phyloP scores from a whole-genome alignment of 2,113 vertebrate species.

The Mormoops blainvillei region DNA sequence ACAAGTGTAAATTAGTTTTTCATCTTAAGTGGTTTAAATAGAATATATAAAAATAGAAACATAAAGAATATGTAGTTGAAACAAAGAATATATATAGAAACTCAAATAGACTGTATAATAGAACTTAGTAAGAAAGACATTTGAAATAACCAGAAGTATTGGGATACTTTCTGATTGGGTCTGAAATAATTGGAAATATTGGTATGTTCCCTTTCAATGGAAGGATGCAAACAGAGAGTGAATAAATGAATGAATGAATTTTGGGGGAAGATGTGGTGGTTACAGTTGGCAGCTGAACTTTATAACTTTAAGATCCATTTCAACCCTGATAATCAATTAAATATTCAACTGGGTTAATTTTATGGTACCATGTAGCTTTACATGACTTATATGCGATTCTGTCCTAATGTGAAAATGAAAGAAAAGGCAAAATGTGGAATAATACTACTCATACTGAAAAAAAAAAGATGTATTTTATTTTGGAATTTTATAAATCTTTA shows the following conservation, averaged over 20 bases:
- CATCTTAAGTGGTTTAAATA: neutral
- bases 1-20: neutral
- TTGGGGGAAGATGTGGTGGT: neutral
- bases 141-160: neutral
- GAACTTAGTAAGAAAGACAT: neutral
- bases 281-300: neutral
- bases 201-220: neutral
- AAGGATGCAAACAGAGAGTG: neutral
- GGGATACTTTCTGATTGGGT: too few species aligned
- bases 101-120: neutral
- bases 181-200: neutral
- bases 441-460: neutral
- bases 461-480: neutral
- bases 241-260: neutral
- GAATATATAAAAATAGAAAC: neutral
- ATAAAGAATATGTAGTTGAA: neutral
- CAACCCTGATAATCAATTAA: neutral
- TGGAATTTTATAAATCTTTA: neutral
- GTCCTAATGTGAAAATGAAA: neutral
- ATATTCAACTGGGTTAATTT: neutral
- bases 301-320: neutral
- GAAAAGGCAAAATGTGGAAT: neutral
- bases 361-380: neutral
- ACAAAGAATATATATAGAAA: neutral
- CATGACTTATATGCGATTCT: neutral